A percentile compares a stretch with the other conserved stretches of the same genome.
These are phyloP conservation scores for Lepisosteus osseus DNA, from an alignment of 2,113 vertebrate species.

Conservation along the genomic window DNA sequence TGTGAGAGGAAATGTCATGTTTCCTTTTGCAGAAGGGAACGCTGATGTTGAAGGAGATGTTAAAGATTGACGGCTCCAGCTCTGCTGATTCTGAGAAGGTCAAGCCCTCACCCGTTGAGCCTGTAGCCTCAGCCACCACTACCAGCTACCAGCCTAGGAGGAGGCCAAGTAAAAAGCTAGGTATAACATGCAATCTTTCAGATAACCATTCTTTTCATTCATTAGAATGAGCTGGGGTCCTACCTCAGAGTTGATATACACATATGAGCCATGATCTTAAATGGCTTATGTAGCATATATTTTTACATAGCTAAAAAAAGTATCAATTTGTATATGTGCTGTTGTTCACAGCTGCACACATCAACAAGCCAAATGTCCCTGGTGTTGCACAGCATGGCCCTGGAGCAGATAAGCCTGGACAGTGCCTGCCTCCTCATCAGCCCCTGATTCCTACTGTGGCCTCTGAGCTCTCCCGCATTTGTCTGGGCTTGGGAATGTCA, in stretches of 20 bases:
- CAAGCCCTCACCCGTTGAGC: constrained; percentile 44
- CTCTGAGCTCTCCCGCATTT: constrained; percentile 79
- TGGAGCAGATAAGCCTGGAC: constrained; percentile 45
- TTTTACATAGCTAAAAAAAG: too few relatives aligned
- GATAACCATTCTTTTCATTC: neutral
- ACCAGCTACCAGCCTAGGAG: constrained; percentile 63
- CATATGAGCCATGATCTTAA: too few relatives aligned
- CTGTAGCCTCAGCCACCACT: constrained; percentile 38
- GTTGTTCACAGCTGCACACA: constrained; percentile 68
- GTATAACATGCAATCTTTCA: constrained; percentile 49
- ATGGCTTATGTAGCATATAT: too few relatives aligned
- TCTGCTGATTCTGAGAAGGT: constrained; percentile 52
- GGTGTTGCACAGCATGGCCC: constrained; percentile 48
- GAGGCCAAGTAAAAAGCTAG: constrained; percentile 79
- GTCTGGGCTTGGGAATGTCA: constrained; percentile 79
- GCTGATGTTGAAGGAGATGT: constrained; percentile 92
- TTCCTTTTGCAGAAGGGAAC: constrained; percentile 82
- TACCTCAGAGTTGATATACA: too few relatives aligned
- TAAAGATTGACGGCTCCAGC: constrained; percentile 86
- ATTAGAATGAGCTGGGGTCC: neutral
- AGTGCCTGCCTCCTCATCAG: constrained; percentile 49
- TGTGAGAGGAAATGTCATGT: neutral
- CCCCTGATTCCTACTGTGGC: constrained; percentile 66
- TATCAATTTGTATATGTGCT: neutral
- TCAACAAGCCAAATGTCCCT: constrained; percentile 63